Evolutionary conservation across 2,797 vertebrate species (phyloP), one percentile per base, ranked within the genome.

Genomic region (Scarus forsteni): DNA sequence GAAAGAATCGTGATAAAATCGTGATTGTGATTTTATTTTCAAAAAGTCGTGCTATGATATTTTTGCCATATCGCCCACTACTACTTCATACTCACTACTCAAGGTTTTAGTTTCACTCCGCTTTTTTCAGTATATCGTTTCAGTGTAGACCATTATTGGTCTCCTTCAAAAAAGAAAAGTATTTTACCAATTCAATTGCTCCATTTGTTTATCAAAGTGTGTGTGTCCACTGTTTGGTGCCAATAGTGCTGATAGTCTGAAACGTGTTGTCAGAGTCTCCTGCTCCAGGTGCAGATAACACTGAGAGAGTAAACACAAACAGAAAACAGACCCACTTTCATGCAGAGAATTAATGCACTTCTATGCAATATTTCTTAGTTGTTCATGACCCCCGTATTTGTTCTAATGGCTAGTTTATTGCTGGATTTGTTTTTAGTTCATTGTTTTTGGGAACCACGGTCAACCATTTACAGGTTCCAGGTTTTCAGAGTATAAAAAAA

Each of bases 401-500:
- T 27, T 27, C 27, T 27, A 27, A 27, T 8, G 14, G 54, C 43
- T 58, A 35, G 52, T 79, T 65, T 68, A 65, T 61, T 79, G 19
- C 54, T 11, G 52, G 18, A 50, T 72, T 64, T 64, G 63, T 75
- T 80, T 54, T 56, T 72, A 61, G 75, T 80, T 65, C 68, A 50
- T 71, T 64, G 74, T 9, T 13, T 19, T 55, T 48, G 39, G 48
- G 44, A 84, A 68, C 77, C 73, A 67, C 79, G 68, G 59, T 70
- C 14, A 70, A 35, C 80, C 49, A 65, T 76, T 64, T 59, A 61
- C 60, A 72, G 55, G 60, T 69, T 54, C 59, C 55, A 56, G 38
- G 52, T 57, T 67, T 61, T 72, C 36, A 55, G 54, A 52, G 55
- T 40, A 34, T 39, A 34, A 35, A 18, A 50, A 19, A 18, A 36